A percentile compares a stretch with the other conserved stretches of the same genome.
Evolutionary conservation across 2,888 invertebrate species (phyloP).

Genomic region (Parthenolecanium corni): DNA sequence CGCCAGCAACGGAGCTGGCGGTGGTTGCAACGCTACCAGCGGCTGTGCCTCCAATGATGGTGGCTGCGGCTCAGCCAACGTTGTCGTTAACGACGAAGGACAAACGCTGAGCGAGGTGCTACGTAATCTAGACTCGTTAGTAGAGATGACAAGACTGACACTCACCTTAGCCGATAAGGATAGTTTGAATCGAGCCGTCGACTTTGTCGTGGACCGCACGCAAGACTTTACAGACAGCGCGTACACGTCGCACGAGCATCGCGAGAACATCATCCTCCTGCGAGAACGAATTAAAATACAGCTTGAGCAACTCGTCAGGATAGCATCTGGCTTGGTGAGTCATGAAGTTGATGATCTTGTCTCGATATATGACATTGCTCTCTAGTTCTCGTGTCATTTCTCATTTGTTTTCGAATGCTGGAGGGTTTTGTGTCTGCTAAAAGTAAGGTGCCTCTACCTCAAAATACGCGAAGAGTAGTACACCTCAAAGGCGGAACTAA

Average conservation of each 20-base stretch:
- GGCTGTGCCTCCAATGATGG: constrained; percentile 22
- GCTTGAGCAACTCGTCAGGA: constrained; percentile 76
- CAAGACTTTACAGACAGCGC: constrained; percentile 99
- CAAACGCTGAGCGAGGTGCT: constrained; percentile 70
- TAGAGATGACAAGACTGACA: constrained; percentile 56
- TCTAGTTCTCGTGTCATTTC: no score
- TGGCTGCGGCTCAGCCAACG: no score
- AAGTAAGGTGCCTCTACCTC: no score
- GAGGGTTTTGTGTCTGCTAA: no score
- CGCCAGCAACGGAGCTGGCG: background rate
- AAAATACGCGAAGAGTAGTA: no score
- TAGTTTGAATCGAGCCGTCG: constrained; percentile 72
- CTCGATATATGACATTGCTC: no score
- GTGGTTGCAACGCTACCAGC: background rate
- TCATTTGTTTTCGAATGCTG: no score
- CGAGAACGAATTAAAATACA: constrained; percentile 83
- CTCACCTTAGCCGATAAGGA: constrained; percentile 44
- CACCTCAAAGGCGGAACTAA: no score
- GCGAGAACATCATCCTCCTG: constrained; percentile 74
- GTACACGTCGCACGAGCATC: constrained; percentile 92
- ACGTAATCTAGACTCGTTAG: constrained; percentile 70
- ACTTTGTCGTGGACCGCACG: constrained; percentile 84
- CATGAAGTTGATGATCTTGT: no score
- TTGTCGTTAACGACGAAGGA: constrained; percentile 39
- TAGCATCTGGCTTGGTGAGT: constrained; percentile 69